phyloP scores from a whole-genome alignment of 1,140 invertebrate genomes.

The Drosophila dunni region DNA sequence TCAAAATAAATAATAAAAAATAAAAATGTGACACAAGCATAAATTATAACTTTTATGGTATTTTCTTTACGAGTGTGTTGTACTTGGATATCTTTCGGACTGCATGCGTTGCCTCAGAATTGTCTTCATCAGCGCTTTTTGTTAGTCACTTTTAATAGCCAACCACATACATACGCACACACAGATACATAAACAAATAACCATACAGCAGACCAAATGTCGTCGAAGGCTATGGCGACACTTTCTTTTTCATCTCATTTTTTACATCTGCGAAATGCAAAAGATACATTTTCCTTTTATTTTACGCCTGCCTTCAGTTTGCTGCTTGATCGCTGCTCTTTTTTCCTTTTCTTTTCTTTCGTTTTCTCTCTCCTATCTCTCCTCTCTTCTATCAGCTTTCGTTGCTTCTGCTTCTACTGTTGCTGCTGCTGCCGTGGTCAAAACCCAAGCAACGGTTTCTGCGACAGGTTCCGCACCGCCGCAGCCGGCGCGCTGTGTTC shows the following conservation, averaged over 20 bases:
- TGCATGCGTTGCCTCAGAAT: slow-evolving; percentile 36
- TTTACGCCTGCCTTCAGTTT: slow-evolving; percentile 38
- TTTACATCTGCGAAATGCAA: slow-evolving; percentile 48
- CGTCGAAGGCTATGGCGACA: slow-evolving; percentile 54
- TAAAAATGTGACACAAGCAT: slow-evolving; percentile 27
- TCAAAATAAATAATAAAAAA: slow-evolving; percentile 65
- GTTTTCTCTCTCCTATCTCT: slow-evolving; percentile 16
- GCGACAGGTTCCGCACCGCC: slow-evolving; percentile 58
- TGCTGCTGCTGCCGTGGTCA: slow-evolving; percentile 52
- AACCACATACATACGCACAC: slow-evolving; percentile 52
- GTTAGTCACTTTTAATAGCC: slow-evolving; percentile 68
- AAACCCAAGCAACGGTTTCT: slow-evolving; percentile 57
- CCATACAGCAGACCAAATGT: slow-evolving; percentile 34
- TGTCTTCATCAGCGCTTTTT: slow-evolving; percentile 57
- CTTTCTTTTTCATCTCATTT: slow-evolving; percentile 76
- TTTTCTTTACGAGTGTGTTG: slow-evolving; percentile 17
- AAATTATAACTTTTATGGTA: slow-evolving; percentile 28
- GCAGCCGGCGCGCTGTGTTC: slow-evolving; percentile 31
- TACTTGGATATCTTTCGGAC: neutral
- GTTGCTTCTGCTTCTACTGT: slow-evolving; percentile 39
- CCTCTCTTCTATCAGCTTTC: slow-evolving; percentile 52
- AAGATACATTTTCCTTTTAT: slow-evolving; percentile 57
- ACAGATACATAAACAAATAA: slow-evolving; percentile 32
- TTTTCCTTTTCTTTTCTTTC: slow-evolving; percentile 53
- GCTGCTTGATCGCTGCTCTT: slow-evolving; percentile 50